A percentile compares a stretch with the other conserved stretches of the same genome.
phyloP scores from a whole-genome alignment of 2,113 vertebrate species.

The Craseonycteris thonglongyai region DNA sequence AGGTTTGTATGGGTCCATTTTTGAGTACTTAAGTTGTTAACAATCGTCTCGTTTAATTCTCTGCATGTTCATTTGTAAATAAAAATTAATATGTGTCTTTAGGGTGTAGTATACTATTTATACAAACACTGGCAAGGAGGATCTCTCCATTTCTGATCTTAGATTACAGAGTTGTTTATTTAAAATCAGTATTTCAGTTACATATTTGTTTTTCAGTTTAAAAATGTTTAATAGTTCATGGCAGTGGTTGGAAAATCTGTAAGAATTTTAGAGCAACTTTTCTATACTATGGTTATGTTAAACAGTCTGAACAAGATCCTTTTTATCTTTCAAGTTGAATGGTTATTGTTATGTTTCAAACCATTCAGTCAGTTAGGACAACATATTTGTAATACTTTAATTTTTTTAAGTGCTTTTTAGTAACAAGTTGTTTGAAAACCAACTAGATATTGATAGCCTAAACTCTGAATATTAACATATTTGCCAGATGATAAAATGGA shows the following conservation, averaged over 20 bases:
- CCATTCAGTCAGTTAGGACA: constrained; percentile 57
- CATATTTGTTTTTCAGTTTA: constrained; percentile 53
- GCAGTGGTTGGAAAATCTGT: constrained; percentile 68
- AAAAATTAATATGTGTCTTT: constrained; percentile 37
- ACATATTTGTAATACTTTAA: constrained; percentile 42
- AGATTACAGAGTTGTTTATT: constrained; percentile 59
- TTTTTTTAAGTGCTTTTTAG: constrained; percentile 58
- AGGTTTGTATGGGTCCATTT: constrained; percentile 73
- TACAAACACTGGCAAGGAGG: constrained; percentile 66
- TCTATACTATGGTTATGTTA: constrained; percentile 66
- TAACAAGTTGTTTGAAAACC: constrained; percentile 36
- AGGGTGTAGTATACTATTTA: constrained; percentile 51
- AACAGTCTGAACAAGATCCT: constrained; percentile 59
- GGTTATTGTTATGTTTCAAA: constrained; percentile 48
- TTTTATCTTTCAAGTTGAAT: constrained; percentile 62
- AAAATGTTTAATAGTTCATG: constrained; percentile 64
- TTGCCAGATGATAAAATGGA: constrained; percentile 29
- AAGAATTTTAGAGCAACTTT: constrained; percentile 67
- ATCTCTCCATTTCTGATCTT: constrained; percentile 62
- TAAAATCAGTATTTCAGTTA: constrained; percentile 68
- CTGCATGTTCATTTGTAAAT: constrained; percentile 71
- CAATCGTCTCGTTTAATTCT: constrained; percentile 72
- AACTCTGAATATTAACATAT: constrained; percentile 20
- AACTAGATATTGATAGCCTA: constrained; percentile 41
- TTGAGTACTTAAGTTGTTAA: constrained; percentile 71